Conservation (phyloP, 2,888 invertebrate species). For the Macrophya annulata region DNA sequence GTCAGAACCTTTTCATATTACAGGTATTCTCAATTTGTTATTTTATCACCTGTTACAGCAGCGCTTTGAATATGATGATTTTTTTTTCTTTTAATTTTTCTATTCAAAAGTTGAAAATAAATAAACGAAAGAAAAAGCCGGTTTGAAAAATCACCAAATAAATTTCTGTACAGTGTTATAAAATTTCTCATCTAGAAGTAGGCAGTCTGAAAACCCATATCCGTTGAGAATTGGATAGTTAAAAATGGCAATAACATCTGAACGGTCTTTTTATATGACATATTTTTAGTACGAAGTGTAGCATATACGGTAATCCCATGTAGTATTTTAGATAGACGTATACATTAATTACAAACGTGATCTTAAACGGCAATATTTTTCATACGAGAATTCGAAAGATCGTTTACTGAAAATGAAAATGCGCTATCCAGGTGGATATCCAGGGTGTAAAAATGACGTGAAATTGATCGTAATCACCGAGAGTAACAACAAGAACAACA, state of each 20-base stretch:
- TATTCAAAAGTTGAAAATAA: not conserved
- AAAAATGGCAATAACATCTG: not conserved
- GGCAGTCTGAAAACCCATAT: no score
- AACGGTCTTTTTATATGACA: not conserved
- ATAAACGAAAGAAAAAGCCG: not conserved
- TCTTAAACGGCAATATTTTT: not conserved
- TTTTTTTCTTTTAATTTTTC: no score
- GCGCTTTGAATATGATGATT: no score
- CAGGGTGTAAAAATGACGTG: constrained; percentile 3
- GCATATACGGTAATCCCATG: not conserved
- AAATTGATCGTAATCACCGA: not conserved
- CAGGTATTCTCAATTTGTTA: not conserved
- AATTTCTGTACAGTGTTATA: not conserved
- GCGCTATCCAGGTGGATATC: not conserved
- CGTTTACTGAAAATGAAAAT: not conserved
- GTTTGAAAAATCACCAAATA: not conserved
- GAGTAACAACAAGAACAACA: not conserved
- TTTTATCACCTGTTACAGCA: constrained; percentile 13
- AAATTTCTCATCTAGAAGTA: not conserved
- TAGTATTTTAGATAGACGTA: not conserved
- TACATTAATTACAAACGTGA: not conserved
- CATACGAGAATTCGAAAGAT: not conserved
- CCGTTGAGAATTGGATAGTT: not conserved
- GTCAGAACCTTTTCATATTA: not conserved
- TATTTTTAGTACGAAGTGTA: not conserved